phyloP scores from a whole-genome alignment of 2,797 vertebrate species.

The Amblyopsis hoosieri region DNA sequence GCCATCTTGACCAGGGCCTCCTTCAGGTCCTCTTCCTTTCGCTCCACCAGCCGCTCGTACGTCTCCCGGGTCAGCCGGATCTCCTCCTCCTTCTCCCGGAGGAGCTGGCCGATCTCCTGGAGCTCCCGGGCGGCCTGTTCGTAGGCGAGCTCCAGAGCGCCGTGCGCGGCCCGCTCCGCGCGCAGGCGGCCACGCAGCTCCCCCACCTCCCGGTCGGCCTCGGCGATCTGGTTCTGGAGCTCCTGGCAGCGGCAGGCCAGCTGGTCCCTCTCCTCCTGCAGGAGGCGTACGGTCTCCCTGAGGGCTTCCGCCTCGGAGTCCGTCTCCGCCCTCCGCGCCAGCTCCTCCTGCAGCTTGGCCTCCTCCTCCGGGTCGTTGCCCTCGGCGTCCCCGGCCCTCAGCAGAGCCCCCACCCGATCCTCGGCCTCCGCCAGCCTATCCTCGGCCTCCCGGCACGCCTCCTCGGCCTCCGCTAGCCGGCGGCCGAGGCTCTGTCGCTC shows the following conservation, averaged over 20 bases:
- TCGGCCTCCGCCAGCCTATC: conserved; percentile 83
- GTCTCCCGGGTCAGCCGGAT: conserved; percentile 85
- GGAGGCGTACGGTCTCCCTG: conserved; percentile 81
- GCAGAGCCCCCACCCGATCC: conserved; percentile 86
- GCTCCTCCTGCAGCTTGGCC: conserved; percentile 86
- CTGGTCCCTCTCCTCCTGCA: conserved; percentile 85
- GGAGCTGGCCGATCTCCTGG: conserved; percentile 81
- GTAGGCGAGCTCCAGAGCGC: conserved; percentile 83
- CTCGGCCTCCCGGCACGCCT: conserved; percentile 80
- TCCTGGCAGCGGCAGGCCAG: conserved; percentile 89
- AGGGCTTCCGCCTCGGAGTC: conserved; percentile 75
- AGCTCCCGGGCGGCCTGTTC: conserved; percentile 86
- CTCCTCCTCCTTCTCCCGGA: conserved; percentile 90
- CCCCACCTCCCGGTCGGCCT: conserved; percentile 85
- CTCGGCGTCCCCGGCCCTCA: conserved; percentile 83
- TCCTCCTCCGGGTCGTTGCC: conserved; percentile 81
- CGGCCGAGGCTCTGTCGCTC: conserved; percentile 85
- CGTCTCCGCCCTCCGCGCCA: conserved; percentile 80
- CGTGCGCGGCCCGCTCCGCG: conserved; percentile 85
- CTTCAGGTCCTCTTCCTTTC: conserved; percentile 88
- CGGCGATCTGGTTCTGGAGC: conserved; percentile 86
- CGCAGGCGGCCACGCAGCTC: conserved; percentile 84
- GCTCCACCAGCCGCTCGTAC: conserved; percentile 85
- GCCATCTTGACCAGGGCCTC: conserved; percentile 90
- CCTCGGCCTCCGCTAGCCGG: conserved; percentile 85